Percentiles rank a stretch among this genome's conserved stretches.
Evolutionary conservation across 2,797 vertebrate species (phyloP).

Genomic region (Halcyon chelicuti): DNA sequence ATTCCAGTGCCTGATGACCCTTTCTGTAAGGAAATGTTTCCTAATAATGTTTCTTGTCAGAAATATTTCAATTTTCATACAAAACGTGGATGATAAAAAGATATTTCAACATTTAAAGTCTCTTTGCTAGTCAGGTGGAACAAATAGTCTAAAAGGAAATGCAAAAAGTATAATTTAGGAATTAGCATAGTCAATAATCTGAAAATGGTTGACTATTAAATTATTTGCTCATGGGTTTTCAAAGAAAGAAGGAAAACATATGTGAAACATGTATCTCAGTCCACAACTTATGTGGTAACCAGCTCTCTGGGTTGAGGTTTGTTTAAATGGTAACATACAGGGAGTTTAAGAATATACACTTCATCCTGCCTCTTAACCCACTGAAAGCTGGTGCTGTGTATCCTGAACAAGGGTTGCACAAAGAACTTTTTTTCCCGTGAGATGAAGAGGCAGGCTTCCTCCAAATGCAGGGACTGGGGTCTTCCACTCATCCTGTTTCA

Average conservation of each 20-base stretch:
- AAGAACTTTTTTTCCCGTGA: background rate
- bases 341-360: background rate
- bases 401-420: background rate
- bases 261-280: background rate
- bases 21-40: too few relatives aligned
- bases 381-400: background rate
- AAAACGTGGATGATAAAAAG: background rate
- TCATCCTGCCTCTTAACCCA: background rate
- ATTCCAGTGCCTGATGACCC: too few relatives aligned
- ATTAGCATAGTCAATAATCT: background rate
- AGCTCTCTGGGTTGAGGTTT: background rate
- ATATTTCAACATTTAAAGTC: background rate
- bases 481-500: accelerated
- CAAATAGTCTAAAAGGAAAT: background rate
- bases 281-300: accelerated
- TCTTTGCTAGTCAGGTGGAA: background rate
- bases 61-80: background rate
- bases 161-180: background rate
- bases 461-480: accelerated
- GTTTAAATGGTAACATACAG: background rate
- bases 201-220: background rate
- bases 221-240: background rate
- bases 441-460: background rate
- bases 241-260: background rate
- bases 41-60: slow-evolving; percentile 6